Evolutionary conservation across 2,113 vertebrate species (phyloP).

Genomic region (Eubucco bourcierii): DNA sequence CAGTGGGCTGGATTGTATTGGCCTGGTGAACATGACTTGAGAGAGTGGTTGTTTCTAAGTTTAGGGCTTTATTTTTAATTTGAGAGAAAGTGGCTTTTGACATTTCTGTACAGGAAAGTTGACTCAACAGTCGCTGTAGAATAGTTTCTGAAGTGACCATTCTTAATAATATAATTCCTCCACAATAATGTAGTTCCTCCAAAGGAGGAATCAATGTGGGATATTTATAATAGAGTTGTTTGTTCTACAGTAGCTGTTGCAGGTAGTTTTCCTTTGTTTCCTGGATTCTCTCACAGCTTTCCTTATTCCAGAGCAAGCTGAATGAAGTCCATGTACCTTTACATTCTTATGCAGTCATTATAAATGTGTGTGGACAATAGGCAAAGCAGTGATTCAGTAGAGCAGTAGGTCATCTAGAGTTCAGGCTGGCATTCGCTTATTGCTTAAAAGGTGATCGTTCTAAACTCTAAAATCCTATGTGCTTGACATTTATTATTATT

Average conservation of each 20-base stretch:
- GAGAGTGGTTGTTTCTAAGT: not conserved
- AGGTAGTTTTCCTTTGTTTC: constrained; percentile 58
- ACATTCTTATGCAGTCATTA: not conserved
- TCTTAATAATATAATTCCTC: not conserved
- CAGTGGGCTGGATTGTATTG: not conserved
- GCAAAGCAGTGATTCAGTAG: not conserved
- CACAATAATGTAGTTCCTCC: not conserved
- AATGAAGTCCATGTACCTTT: not conserved
- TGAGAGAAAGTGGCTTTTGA: not conserved
- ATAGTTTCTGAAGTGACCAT: constrained; percentile 9
- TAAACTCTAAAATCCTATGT: not conserved
- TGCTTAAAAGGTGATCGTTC: not conserved
- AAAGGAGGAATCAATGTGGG: not conserved
- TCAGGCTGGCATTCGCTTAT: constrained; percentile 6
- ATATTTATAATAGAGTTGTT: constrained; percentile 34
- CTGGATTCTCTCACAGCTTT: not conserved
- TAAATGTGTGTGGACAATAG: constrained; percentile 3
- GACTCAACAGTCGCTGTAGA: constrained; percentile 51
- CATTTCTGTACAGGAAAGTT: constrained; percentile 41
- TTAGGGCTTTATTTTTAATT: constrained; percentile 16
- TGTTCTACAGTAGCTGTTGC: not conserved
- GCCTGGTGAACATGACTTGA: not conserved
- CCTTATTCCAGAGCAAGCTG: not conserved
- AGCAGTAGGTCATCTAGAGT: constrained; percentile 26
- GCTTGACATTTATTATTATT: not conserved